These are phyloP conservation scores for Liparis tanakae DNA, from an alignment of 2,797 vertebrate genomes.

Conservation along the genomic window DNA sequence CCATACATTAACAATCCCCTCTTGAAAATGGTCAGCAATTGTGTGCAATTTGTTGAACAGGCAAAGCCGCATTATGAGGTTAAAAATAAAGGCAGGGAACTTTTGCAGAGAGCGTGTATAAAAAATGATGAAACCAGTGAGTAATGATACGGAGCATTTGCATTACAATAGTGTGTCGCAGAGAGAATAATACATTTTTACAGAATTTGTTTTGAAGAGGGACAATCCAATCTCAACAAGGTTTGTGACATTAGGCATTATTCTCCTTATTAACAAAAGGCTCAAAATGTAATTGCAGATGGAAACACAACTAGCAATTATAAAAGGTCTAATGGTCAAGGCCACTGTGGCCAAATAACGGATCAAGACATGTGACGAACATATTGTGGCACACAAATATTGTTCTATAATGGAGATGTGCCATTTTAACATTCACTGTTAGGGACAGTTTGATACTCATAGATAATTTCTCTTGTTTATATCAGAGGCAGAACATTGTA, in stretches of 20 bases:
- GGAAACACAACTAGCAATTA: constrained; percentile 33
- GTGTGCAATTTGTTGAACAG: constrained; percentile 17
- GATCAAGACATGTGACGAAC: constrained; percentile 11
- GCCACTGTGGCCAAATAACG: constrained; percentile 13
- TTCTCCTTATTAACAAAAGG: constrained; percentile 33
- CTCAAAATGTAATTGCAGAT: constrained; percentile 17
- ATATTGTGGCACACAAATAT: constrained; percentile 4
- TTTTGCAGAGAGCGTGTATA: background rate
- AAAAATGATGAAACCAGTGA: constrained; percentile 15
- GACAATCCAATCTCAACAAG: constrained; percentile 18
- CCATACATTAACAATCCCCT: background rate
- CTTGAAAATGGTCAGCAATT: constrained; percentile 18
- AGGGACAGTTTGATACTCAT: background rate
- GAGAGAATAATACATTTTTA: constrained; percentile 25
- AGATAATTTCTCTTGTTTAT: too few relatives aligned
- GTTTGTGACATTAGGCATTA: constrained; percentile 17
- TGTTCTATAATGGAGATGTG: background rate
- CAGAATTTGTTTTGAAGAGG: constrained; percentile 23
- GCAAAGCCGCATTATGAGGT: background rate
- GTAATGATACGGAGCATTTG: constrained; percentile 33
- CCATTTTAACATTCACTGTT: background rate
- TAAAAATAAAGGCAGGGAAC: background rate
- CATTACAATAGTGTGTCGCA: constrained; percentile 27
- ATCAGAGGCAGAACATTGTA: constrained; percentile 6
- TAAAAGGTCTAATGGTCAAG: constrained; percentile 18